Evolutionary conservation across 2,797 vertebrate genomes (phyloP), one percentile per base, ranked within the genome.

Genomic region (Hydrocynus forskahlii): DNA sequence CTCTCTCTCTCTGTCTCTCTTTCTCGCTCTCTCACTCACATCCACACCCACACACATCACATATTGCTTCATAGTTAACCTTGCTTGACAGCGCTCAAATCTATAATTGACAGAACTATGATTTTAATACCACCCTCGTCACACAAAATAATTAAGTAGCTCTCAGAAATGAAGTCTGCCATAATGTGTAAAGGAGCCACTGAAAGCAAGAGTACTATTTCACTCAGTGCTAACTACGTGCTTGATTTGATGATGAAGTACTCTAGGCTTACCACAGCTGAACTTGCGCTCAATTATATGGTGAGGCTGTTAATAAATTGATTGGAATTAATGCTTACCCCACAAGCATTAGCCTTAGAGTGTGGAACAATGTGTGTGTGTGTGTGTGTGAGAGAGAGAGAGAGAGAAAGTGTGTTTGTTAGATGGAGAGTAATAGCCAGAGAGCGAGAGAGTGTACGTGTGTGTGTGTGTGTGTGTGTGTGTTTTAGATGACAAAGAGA

Each of bases 211-310:
- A 85, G 85, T 80, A 78, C 78, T 81, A 85, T 87, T 85, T 85
- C 81, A 79, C 75, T 83, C 81, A 68, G 76, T 87, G 91, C 87
- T 87, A 89, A 88, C 88, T 89, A 91, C 89, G 85, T 92, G 86
- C 90, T 88, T 93, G 91, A 91, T 94, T 93, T 92, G 86, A 92
- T 93, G 92, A 94, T 92, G 89, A 93, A 91, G 88, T 91, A 90
- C 91, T 94, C 86, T 81, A 91, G 79, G 82, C 89, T 89, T 84
- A 90, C 90, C 91, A 89, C 79, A 90, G 88, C 86, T 92, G 90
- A 94, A 92, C 91, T 87, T 87, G 90, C 87, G 88, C 88, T 90
- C 87, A 92, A 89, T 90, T 87, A 90, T 85, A 82, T 87, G 84
- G 76, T 80, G 85, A 86, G 89, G 86, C 86, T 88, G 82, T 89